phyloP scores from a whole-genome alignment of 1,140 invertebrate genomes.

The Drosophila funebris region DNA sequence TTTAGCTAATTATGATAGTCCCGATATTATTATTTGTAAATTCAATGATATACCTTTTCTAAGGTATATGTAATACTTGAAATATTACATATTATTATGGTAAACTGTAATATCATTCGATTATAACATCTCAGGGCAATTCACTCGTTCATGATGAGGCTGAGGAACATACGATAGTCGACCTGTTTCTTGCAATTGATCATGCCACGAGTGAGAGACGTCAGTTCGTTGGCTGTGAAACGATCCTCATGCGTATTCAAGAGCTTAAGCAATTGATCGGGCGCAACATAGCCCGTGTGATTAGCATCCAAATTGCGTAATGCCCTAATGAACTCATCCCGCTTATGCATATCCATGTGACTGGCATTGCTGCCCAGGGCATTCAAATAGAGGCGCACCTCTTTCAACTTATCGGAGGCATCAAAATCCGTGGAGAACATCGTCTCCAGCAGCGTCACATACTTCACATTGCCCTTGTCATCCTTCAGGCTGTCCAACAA shows the following conservation, averaged over 20 bases:
- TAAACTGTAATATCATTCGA: too few relatives aligned
- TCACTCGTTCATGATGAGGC: conserved; percentile 60
- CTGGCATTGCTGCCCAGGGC: conserved; percentile 52
- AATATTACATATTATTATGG: too few relatives aligned
- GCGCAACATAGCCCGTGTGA: conserved; percentile 26
- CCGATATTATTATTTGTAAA: too few relatives aligned
- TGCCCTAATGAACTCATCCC: conserved; percentile 40
- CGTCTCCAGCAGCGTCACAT: conserved; percentile 24
- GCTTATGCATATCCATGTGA: conserved; percentile 40
- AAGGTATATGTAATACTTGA: neutral
- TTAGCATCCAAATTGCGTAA: conserved; percentile 1
- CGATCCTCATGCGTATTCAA: conserved; percentile 31
- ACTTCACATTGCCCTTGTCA: conserved; percentile 30
- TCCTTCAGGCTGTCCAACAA: conserved; percentile 26
- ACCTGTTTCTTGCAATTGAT: conserved; percentile 14
- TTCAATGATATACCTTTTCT: neutral
- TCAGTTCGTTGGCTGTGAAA: conserved; percentile 36
- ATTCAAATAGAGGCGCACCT: conserved; percentile 40
- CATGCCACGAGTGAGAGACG: conserved; percentile 38
- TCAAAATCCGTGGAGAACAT: conserved; percentile 18
- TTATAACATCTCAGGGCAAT: too few relatives aligned
- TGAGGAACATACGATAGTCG: conserved; percentile 47
- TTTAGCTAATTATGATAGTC: too few relatives aligned
- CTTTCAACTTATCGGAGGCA: neutral
- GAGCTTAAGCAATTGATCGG: conserved; percentile 15